Base-by-base conservation (phyloP, 1,140 invertebrate species). In the Lutraria rhynchaena region DNA sequence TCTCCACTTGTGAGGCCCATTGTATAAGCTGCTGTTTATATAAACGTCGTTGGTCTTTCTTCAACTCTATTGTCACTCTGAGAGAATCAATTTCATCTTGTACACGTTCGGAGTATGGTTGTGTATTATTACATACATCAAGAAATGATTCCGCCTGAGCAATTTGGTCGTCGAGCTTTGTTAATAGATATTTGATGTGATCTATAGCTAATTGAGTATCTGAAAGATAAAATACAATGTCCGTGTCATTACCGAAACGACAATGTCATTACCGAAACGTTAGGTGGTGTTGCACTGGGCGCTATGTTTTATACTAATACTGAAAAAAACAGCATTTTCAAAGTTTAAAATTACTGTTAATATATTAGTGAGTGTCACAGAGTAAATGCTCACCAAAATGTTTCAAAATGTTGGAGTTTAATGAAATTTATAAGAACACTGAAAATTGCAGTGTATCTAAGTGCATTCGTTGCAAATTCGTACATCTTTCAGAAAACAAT, bases 1-100 rank as follows among this genome's bases (percentile, higher is more conserved):
- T 61, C 73, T 61, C 44, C 44, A 31, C 35, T 61, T 29, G 57
- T 46, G 27, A 46, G 58, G 27, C 27, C 73, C 73, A 75, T 61
- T n/a, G n/a, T 17, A 44, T 1, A 37, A 37, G 11, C 63, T 67
- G 63, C 17, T 49, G 31, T 49, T 24, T 67, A 9, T 44, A 35
- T 7, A 67, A n/a, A 9, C 27, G 7, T 27, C 63, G 31, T 22
- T 67, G 63, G 15, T 44, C 63, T 46, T 46, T 67, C 31, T 46
- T 67, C 22, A 27, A 9, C 1, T 7, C 46, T 2, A 67, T 29
- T 3, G 35, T 67, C 29, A 29, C 44, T 4, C 46, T 35, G 3
- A 67, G 44, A 7, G n/a, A n/a, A n/a, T n/a, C n/a, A 27, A 27
- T 67, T 35, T 49, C 15, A 67, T 22, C 24, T 67, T 4, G 37